Conservation (phyloP, 35 echinoderm and acorn worm species). For the Ophiothrix spiculata region DNA sequence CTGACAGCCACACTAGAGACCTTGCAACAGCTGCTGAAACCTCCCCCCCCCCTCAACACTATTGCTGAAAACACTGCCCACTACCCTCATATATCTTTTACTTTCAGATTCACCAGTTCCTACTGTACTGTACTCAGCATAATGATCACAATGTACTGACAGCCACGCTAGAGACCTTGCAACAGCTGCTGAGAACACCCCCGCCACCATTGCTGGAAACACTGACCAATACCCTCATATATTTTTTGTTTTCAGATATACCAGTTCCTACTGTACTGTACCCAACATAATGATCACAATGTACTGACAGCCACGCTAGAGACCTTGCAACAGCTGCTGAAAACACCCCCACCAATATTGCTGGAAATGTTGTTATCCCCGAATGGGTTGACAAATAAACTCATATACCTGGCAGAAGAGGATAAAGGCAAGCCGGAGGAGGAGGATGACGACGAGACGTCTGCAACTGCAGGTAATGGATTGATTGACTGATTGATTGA, state of each 20-base stretch:
- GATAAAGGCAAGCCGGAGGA: conserved; percentile 34
- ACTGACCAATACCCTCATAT: too few relatives aligned
- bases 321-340: conserved; percentile 79
- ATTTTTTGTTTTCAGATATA: conserved; percentile 73
- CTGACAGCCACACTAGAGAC: conserved; percentile 92
- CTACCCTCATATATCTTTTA: conserved; percentile 40
- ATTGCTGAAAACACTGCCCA: conserved; percentile 67
- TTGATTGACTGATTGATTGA: too few relatives aligned
- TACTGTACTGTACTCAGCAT: conserved; percentile 73
- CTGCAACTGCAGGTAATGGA: too few relatives aligned
- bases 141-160: conserved; percentile 92
- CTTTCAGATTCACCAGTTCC: conserved; percentile 85
- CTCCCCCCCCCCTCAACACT: too few relatives aligned
- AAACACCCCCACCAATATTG: conserved; percentile 61
- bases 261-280: conserved; percentile 82
- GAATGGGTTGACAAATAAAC: conserved; percentile 45
- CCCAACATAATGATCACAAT: conserved; percentile 82
- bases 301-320: conserved; percentile 93
- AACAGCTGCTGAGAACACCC: conserved; percentile 74
- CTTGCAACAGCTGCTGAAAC: conserved; percentile 79
- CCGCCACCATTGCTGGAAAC: conserved; percentile 58
- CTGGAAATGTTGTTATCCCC: conserved; percentile 53
- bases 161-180: conserved; percentile 85
- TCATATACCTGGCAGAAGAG: conserved; percentile 58
- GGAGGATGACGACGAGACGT: conserved; percentile 7